phyloP scores from a whole-genome alignment of 1,140 invertebrate genomes.

The Caenorhabditis remanei region DNA sequence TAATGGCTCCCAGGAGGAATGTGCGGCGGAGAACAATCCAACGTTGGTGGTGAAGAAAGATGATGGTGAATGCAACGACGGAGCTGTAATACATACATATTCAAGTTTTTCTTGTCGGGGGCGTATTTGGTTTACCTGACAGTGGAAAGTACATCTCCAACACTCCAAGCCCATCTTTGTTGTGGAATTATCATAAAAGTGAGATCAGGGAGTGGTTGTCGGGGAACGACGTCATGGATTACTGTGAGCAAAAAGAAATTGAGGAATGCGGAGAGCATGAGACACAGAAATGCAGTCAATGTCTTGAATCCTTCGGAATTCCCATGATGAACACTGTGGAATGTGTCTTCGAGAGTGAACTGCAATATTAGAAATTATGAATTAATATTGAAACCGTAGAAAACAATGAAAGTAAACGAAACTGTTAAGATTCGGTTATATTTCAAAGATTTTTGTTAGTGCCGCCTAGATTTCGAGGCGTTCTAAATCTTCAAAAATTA shows the following conservation, averaged over 20 bases:
- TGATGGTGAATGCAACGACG: constrained; percentile 73
- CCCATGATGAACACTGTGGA: constrained; percentile 62
- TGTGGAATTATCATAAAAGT: constrained; percentile 76
- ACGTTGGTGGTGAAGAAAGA: constrained; percentile 74
- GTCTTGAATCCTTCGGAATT: constrained; percentile 74
- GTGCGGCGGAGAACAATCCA: constrained; percentile 74
- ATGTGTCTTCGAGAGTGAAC: constrained; percentile 19
- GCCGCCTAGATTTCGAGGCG: too few relatives aligned
- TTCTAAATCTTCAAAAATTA: too few relatives aligned
- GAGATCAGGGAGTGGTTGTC: constrained; percentile 72
- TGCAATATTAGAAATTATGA: too few relatives aligned
- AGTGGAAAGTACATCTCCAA: constrained; percentile 77
- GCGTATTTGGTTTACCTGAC: constrained; percentile 68
- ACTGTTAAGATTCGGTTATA: too few relatives aligned
- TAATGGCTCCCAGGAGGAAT: constrained; percentile 73
- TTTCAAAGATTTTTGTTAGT: too few relatives aligned
- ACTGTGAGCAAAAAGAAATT: constrained; percentile 77
- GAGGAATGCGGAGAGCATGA: constrained; percentile 75
- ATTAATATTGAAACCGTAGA: too few relatives aligned
- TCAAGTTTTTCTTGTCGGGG: too few relatives aligned
- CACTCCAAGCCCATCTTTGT: constrained; percentile 77
- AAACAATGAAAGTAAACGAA: too few relatives aligned
- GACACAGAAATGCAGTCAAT: constrained; percentile 73
- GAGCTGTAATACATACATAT: constrained; percentile 67
- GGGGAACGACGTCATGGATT: constrained; percentile 77